A percentile compares a stretch with the other conserved stretches of the same genome.
phyloP scores from a whole-genome alignment of 2,113 vertebrate genomes.

The Amia ocellicauda region DNA sequence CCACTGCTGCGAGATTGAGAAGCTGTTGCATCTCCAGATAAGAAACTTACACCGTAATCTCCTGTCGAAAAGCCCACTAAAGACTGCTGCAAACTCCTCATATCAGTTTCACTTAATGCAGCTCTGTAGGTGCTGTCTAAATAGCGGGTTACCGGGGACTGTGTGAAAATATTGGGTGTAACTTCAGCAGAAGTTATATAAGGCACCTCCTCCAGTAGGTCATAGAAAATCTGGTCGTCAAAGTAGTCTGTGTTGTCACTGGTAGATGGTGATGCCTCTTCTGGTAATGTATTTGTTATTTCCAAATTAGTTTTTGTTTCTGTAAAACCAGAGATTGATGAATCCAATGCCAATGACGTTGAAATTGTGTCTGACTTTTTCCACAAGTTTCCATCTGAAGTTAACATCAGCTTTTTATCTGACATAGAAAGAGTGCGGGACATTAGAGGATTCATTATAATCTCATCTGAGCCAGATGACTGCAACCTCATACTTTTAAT shows the following conservation, averaged over 20 bases:
- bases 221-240: background rate
- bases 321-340: too few species aligned
- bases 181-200: too few species aligned
- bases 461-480: background rate
- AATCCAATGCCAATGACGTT: too few species aligned
- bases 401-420: constrained; percentile 6
- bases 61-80: background rate
- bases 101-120: background rate
- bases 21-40: background rate
- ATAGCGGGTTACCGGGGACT: background rate
- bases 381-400: background rate
- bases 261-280: background rate
- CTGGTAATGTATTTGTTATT: too few species aligned
- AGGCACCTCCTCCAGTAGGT: background rate
- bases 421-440: background rate
- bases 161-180: background rate
- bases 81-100: background rate
- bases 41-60: background rate
- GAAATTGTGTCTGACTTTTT: too few species aligned
- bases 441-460: constrained; percentile 5
- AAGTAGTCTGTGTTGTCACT: background rate
- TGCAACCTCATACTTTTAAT: background rate
- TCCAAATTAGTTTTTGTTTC: too few species aligned
- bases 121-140: background rate
- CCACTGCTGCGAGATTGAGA: background rate